Percentiles rank a stretch among this genome's conserved stretches.
Evolutionary conservation across 2,797 vertebrate genomes (phyloP).

Genomic region (Hozukius guyotensis): DNA sequence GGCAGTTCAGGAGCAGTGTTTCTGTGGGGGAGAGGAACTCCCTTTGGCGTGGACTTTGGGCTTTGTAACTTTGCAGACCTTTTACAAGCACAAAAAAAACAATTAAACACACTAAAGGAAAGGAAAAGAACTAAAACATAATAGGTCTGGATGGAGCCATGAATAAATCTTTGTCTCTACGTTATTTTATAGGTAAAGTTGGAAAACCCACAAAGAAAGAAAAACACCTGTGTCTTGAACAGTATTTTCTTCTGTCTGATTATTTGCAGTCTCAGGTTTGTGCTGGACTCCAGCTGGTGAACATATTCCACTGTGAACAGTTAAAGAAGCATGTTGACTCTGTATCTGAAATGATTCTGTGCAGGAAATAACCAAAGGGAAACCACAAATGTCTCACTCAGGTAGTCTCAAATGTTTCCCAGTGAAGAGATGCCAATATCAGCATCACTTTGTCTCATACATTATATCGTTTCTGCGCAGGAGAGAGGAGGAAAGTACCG

Average conservation of each 20-base stretch:
- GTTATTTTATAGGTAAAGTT: not conserved
- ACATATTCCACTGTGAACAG: not conserved
- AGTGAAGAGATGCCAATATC: conserved; percentile 54
- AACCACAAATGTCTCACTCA: conserved; percentile 30
- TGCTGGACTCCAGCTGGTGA: not conserved
- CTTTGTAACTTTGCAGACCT: too few relatives aligned
- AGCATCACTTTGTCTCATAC: conserved; percentile 41
- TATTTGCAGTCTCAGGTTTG: not conserved
- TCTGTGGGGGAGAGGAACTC: too few relatives aligned
- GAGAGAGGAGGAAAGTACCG: conserved; percentile 36
- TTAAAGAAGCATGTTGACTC: not conserved
- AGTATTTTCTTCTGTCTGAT: conserved; percentile 22
- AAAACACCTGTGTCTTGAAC: not conserved
- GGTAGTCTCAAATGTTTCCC: conserved; percentile 31
- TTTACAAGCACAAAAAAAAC: too few relatives aligned
- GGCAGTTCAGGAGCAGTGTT: too few relatives aligned
- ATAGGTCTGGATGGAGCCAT: too few relatives aligned
- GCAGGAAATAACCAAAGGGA: conserved; percentile 44
- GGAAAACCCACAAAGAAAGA: not conserved
- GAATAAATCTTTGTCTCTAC: not conserved
- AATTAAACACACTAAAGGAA: too few relatives aligned
- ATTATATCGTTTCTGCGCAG: conserved; percentile 17
- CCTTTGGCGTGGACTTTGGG: too few relatives aligned
- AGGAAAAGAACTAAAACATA: too few relatives aligned
- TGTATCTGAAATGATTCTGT: conserved; percentile 26